phyloP scores from a whole-genome alignment of 1,140 invertebrate genomes.

The Apolygus lucorum region DNA sequence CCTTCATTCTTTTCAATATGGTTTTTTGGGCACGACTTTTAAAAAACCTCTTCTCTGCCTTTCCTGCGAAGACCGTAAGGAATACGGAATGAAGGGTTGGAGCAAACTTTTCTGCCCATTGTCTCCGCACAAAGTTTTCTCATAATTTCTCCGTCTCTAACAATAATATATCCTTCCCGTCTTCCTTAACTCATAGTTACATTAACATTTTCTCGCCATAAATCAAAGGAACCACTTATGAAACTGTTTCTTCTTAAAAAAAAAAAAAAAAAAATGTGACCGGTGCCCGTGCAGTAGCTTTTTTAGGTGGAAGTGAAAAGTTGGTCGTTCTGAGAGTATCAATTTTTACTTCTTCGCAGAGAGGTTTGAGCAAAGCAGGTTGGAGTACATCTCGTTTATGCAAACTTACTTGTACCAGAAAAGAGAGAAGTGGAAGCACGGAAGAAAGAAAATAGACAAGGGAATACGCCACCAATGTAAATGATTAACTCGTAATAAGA shows the following conservation, averaged over 20 bases:
- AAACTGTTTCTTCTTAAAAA: background rate
- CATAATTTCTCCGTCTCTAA: background rate
- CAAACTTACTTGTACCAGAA: too few relatives aligned
- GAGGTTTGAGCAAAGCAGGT: too few relatives aligned
- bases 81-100: background rate
- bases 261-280: too few relatives aligned
- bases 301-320: background rate
- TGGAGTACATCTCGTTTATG: too few relatives aligned
- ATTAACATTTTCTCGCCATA: background rate
- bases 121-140: background rate
- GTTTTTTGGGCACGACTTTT: constrained; percentile 5
- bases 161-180: background rate
- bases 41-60: background rate
- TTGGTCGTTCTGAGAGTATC: too few relatives aligned
- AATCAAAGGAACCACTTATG: background rate
- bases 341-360: too few relatives aligned
- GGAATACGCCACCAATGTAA: too few relatives aligned
- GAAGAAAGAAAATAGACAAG: too few relatives aligned
- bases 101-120: background rate
- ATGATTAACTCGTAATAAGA: too few relatives aligned
- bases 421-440: too few relatives aligned
- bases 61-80: background rate
- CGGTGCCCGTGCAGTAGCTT: background rate
- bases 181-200: background rate
- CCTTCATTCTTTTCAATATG: constrained; percentile 14